phyloP scores from a whole-genome alignment of 2,113 vertebrate genomes.

The Nanorana parkeri region DNA sequence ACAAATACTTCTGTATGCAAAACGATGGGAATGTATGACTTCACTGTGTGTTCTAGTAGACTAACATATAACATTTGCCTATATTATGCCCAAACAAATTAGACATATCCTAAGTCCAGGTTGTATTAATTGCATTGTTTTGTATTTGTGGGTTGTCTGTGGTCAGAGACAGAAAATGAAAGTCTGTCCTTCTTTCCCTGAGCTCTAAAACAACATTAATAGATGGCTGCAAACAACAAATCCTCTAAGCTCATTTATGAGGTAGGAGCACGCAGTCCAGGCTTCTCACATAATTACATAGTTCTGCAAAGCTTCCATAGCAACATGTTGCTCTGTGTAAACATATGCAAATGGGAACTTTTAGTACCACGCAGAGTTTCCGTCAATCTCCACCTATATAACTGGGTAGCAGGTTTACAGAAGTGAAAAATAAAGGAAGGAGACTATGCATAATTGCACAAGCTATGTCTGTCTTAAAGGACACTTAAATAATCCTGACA shows the following conservation, averaged over 20 bases:
- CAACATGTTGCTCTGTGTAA: slow-evolving; percentile 12
- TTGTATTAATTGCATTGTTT: too few relatives aligned
- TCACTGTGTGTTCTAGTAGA: too few relatives aligned
- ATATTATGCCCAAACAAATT: too few relatives aligned
- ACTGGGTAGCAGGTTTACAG: not conserved
- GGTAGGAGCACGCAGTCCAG: not conserved
- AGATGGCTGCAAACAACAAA: slow-evolving; percentile 6
- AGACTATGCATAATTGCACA: not conserved
- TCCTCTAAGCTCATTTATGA: slow-evolving; percentile 19
- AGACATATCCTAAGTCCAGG: too few relatives aligned
- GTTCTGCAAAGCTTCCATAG: slow-evolving; percentile 2
- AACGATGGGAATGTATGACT: too few relatives aligned
- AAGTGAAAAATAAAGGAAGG: not conserved
- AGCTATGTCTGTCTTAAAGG: not conserved
- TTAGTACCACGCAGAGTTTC: not conserved
- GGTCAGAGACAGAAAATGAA: not conserved
- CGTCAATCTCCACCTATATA: slow-evolving; percentile 8
- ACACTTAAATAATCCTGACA: not conserved
- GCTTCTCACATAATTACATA: slow-evolving; percentile 9
- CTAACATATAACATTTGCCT: too few relatives aligned
- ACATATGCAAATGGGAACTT: slow-evolving; percentile 8
- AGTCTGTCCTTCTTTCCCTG: not conserved
- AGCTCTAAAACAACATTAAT: not conserved
- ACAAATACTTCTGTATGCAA: too few relatives aligned
- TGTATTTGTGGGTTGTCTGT: not conserved